Evolutionary conservation across 2,797 vertebrate species (phyloP), one percentile per base, ranked within the genome.

Genomic region (Tinamus major): DNA sequence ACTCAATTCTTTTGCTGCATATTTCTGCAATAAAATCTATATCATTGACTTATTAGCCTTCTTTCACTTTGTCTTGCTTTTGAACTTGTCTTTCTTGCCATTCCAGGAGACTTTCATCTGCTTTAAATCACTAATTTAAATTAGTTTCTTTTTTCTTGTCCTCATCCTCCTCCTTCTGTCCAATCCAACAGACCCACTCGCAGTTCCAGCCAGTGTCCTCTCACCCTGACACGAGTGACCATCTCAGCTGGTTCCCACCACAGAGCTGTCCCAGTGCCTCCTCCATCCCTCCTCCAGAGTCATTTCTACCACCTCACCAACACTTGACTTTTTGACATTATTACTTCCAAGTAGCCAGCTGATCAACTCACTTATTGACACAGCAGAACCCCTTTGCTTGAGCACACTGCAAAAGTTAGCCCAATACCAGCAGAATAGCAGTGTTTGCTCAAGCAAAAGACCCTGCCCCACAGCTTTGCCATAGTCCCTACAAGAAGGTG

Each of bases 1-100:
- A 96, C 96, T 94, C 94, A 93, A 87, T 87, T 89, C 68, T 93
- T 95, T 94, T 94, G 83, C 90, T 72, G 75, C 65, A 87, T 92
- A 95, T 94, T 94, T 95, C 91, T 94, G 79, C 89, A 80, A 61
- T 93, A 89, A 94, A 93, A 70, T 78, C 88, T 69, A 15, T 79
- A 89, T 83, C 77, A 31, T 81, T 90, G 31, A 8, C 72, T 94
- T 85, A 80, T 75, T 85, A 86, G 59, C 71, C 77, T 74, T 53
- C 76, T 90, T 78, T 81, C 69, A 37, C 80, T 86, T 84, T 74
- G 74, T 77, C 65, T 77, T 69, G 35, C 49, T 86, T 83, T 74
- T 86, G 74, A 92, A 81, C 64, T 33, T 68, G 39, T 8, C 55
- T 78, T 87, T 83, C 69, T 68, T 79, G n/a, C 6, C 59, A 61